phyloP scores from a whole-genome alignment of 2,113 vertebrate species.

The Sinocyclocheilus anophthalmus region DNA sequence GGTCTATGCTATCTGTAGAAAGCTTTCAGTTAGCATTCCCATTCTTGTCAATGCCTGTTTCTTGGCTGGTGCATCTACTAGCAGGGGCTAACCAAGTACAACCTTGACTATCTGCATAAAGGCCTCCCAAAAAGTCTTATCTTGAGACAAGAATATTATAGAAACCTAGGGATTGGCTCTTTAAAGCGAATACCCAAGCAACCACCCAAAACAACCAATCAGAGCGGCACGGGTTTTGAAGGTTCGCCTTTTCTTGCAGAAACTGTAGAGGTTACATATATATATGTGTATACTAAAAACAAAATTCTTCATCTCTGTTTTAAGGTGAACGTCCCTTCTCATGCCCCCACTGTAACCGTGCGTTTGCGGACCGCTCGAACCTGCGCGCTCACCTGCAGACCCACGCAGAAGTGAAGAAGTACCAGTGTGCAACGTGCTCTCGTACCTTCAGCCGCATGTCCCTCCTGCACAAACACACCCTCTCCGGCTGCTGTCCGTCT shows the following conservation, averaged over 20 bases:
- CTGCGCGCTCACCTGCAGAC: constrained; percentile 97
- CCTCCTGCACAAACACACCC: constrained; percentile 91
- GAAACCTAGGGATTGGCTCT: not conserved
- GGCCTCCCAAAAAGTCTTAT: not conserved
- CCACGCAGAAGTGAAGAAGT: constrained; percentile 97
- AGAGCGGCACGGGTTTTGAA: not conserved
- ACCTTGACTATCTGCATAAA: not conserved
- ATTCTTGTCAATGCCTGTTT: not conserved
- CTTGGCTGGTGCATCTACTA: not conserved
- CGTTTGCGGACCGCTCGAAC: constrained; percentile 97
- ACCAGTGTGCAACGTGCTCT: constrained; percentile 89
- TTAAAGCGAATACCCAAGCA: not conserved
- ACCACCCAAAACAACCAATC: no score
- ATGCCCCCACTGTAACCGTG: constrained; percentile 92
- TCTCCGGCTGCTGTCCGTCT: constrained; percentile 84
- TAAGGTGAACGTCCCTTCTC: constrained; percentile 95
- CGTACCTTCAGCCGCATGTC: constrained; percentile 99
- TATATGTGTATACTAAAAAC: constrained; percentile 37
- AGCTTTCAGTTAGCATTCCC: not conserved
- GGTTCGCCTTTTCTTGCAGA: not conserved
- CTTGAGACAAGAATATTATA: not conserved
- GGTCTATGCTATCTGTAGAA: not conserved
- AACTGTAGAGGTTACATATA: not conserved
- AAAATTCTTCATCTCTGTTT: constrained; percentile 45
- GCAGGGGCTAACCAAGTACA: not conserved